A percentile compares a stretch with the other conserved stretches of the same genome.
Conservation (phyloP, 2,888 invertebrate genomes). For the Metopia argyrocephala region DNA sequence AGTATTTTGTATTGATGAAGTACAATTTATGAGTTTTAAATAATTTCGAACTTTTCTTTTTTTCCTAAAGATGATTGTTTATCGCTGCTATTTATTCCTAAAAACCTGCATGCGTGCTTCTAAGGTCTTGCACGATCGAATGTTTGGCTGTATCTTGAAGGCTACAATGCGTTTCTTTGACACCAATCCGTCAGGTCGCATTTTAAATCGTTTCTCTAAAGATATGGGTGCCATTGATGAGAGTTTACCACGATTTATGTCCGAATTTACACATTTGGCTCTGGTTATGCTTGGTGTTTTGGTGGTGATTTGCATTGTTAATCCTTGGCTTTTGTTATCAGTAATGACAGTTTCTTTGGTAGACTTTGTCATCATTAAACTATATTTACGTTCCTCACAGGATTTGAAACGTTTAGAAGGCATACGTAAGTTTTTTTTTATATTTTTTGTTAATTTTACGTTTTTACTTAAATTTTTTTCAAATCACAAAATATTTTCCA, state of each 20-base stretch:
- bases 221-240: slow-evolving; percentile 84
- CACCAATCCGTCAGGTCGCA: slow-evolving; percentile 87
- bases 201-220: slow-evolving; percentile 88
- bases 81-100: slow-evolving; percentile 85
- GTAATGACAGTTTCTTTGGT: slow-evolving; percentile 82
- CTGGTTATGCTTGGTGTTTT: slow-evolving; percentile 86
- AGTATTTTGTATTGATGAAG: slow-evolving; percentile 58
- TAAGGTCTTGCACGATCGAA: slow-evolving; percentile 87
- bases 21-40: no score
- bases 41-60: background rate
- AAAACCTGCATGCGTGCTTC: slow-evolving; percentile 88
- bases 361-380: slow-evolving; percentile 83
- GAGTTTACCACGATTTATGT: slow-evolving; percentile 79
- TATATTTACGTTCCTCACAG: slow-evolving; percentile 86
- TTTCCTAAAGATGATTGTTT: slow-evolving; percentile 78
- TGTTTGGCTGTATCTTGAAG: slow-evolving; percentile 88
- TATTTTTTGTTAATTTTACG: no score
- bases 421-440: slow-evolving; percentile 80
- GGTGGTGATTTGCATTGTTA: slow-evolving; percentile 85
- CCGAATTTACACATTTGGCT: slow-evolving; percentile 80
- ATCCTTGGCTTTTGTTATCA: slow-evolving; percentile 84
- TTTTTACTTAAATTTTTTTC: background rate
- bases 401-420: slow-evolving; percentile 87
- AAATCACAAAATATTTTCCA: background rate
- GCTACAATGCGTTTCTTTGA: slow-evolving; percentile 93